Conservation (phyloP, 1,140 invertebrate genomes). For the Magallana gigas region DNA sequence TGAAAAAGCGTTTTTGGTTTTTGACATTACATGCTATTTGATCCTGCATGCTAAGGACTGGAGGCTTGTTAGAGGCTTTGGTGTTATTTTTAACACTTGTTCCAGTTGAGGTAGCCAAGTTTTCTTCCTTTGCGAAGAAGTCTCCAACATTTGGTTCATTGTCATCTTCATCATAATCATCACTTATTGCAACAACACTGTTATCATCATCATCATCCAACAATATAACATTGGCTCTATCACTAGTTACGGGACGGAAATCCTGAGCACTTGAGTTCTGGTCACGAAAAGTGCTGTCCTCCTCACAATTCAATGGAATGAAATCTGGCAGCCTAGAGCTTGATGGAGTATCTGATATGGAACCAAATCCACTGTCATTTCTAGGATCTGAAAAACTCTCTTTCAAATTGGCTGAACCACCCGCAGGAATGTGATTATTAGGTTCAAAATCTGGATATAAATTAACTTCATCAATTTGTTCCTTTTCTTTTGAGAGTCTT, state of each 20-base stretch:
- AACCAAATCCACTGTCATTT: constrained; percentile 19
- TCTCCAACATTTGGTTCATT: not conserved
- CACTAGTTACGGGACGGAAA: not conserved
- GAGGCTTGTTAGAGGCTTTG: not conserved
- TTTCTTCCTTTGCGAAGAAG: not conserved
- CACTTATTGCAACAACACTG: not conserved
- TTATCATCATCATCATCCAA: not conserved
- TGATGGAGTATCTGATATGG: constrained; percentile 5
- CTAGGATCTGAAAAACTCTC: not conserved
- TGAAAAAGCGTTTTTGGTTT: constrained; percentile 8
- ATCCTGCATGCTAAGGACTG: not conserved
- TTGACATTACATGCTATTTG: not conserved
- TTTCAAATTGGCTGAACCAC: not conserved
- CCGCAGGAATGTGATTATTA: not conserved
- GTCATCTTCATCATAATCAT: not conserved
- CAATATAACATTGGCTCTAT: not conserved
- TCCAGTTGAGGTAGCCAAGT: not conserved
- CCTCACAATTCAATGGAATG: not conserved
- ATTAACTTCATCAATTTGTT: not conserved
- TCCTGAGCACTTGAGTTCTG: not conserved
- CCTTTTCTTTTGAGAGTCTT: not conserved
- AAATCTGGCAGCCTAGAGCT: not conserved
- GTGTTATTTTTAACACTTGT: not conserved
- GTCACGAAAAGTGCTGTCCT: not conserved
- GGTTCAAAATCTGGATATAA: not conserved